Evolutionary conservation across 2,888 invertebrate genomes (phyloP).

Genomic region (Stenotaenia linearis): DNA sequence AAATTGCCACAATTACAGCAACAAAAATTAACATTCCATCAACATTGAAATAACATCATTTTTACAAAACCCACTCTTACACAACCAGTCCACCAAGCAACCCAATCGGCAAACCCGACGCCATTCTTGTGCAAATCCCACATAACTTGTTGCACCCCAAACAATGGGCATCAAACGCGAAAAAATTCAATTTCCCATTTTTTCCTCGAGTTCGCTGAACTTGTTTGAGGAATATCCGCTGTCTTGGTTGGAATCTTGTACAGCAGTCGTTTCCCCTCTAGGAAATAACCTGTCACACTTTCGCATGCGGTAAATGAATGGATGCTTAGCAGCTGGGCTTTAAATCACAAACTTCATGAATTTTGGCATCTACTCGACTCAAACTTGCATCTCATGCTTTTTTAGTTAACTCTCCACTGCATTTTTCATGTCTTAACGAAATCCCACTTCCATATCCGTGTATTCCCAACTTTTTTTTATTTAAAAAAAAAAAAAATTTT

Average conservation of each 20-base stretch:
- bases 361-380: not conserved
- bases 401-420: constrained; percentile 11
- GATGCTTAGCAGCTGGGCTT: constrained; percentile 11
- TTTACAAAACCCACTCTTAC: no score
- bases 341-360: constrained; percentile 19
- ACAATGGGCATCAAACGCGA: not conserved
- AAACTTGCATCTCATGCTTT: not conserved
- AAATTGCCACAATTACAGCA: no score
- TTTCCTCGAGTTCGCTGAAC: not conserved
- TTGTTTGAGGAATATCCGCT: constrained; percentile 15
- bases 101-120: no score
- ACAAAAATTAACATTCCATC: no score
- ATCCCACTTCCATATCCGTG: not conserved
- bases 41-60: no score
- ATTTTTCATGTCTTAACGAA: not conserved
- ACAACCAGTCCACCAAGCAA: no score
- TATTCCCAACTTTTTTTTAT: not conserved
- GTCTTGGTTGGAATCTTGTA: constrained; percentile 12
- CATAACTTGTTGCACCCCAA: not conserved
- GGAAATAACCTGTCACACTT: constrained; percentile 19
- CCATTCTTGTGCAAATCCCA: not conserved
- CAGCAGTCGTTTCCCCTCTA: constrained; percentile 6
- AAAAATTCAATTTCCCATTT: not conserved
- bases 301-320: constrained; percentile 12
- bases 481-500: no score